A percentile compares a stretch with the other conserved stretches of the same genome.
phyloP scores from a whole-genome alignment of 2,888 invertebrate genomes.

The Protonemura montana region DNA sequence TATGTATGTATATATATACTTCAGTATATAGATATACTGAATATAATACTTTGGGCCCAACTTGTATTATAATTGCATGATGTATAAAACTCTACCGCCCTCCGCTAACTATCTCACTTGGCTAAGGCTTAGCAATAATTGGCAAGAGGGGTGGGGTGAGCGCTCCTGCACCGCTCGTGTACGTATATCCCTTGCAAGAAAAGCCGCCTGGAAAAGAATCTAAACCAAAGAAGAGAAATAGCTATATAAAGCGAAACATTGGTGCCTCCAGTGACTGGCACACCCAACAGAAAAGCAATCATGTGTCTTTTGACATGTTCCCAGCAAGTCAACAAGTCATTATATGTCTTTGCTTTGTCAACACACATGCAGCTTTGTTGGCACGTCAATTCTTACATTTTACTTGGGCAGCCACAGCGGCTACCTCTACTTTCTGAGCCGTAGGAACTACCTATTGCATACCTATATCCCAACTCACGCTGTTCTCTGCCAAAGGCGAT shows the following conservation, averaged over 20 bases:
- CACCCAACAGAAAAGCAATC: neutral
- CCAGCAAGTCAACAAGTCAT: constrained; percentile 28
- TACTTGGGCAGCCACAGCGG: neutral
- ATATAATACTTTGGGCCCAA: neutral
- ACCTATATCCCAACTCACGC: neutral
- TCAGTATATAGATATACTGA: constrained; percentile 1
- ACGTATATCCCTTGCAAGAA: neutral
- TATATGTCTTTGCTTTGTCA: constrained; percentile 32
- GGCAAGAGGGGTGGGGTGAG: neutral
- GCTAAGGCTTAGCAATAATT: neutral
- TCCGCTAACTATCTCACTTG: neutral
- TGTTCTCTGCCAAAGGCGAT: neutral
- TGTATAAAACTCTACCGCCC: neutral
- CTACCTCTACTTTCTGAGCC: neutral
- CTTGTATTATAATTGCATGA: neutral
- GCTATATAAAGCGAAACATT: neutral
- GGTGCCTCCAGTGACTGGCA: neutral
- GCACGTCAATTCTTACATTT: neutral
- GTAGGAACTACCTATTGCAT: neutral
- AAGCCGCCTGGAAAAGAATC: neutral
- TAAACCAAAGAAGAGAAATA: neutral
- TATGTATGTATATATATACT: neutral
- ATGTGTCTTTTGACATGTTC: constrained; percentile 7
- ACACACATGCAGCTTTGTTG: constrained; percentile 26
- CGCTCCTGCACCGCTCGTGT: neutral